Evolutionary conservation across 2,888 invertebrate species (phyloP).

Genomic region (Matsumyia berberina): DNA sequence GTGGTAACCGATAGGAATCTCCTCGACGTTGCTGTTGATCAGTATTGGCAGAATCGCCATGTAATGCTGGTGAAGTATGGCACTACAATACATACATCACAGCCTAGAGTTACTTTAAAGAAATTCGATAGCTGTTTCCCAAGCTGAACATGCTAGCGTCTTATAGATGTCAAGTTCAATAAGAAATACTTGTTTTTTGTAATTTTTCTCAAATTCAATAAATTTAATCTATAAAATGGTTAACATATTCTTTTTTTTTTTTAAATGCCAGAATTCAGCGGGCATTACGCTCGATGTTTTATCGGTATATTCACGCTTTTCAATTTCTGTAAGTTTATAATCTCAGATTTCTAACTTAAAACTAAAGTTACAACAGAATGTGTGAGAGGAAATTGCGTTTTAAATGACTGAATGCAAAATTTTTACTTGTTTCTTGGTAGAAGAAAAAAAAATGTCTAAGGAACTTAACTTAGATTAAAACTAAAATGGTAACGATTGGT

Average conservation of each 20-base stretch:
- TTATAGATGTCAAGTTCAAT: no score
- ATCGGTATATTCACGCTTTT: conserved; percentile 19
- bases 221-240: conserved; percentile 63
- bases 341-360: conserved; percentile 55
- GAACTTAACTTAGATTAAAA: conserved; percentile 22
- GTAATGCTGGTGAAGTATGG: no score
- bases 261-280: background rate
- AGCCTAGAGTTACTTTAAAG: no score
- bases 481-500: conserved; percentile 30
- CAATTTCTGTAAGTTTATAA: conserved; percentile 20
- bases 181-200: background rate
- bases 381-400: conserved; percentile 23
- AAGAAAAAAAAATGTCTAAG: conserved; percentile 25
- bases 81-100: no score
- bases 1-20: no score
- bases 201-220: conserved; percentile 63
- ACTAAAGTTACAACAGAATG: conserved; percentile 57
- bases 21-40: no score
- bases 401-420: conserved; percentile 7
- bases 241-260: conserved; percentile 32
- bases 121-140: no score
- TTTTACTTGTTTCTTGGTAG: conserved; percentile 28
- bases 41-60: no score
- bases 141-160: no score
- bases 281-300: conserved; percentile 5